Conservation (phyloP, 2,888 invertebrate genomes). For the Drosophila macrospina region DNA sequence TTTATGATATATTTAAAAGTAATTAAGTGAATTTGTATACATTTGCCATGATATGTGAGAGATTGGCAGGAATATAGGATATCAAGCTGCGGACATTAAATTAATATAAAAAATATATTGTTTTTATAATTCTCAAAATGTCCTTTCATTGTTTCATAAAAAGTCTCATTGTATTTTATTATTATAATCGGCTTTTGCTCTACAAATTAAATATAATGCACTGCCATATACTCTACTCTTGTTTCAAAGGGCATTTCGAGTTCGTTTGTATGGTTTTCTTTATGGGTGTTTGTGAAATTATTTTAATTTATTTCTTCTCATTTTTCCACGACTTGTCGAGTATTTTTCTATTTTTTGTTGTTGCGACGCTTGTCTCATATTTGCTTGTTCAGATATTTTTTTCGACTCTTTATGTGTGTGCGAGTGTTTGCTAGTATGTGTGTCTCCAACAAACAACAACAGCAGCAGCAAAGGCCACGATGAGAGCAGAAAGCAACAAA, state of each 20-base stretch:
- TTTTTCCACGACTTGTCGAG: conserved; percentile 36
- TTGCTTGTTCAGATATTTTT: conserved; percentile 60
- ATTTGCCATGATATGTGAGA: neutral
- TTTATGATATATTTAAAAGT: neutral
- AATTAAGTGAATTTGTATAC: neutral
- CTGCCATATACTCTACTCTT: neutral
- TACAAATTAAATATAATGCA: neutral
- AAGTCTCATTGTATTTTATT: neutral
- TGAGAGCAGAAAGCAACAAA: conserved; percentile 25
- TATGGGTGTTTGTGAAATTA: conserved; percentile 15
- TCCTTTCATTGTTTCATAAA: neutral
- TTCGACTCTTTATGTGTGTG: conserved; percentile 12
- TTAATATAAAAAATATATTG: neutral
- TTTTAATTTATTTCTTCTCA: conserved; percentile 20
- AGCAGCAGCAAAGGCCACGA: conserved; percentile 19
- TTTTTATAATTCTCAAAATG: neutral
- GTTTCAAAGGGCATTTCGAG: conserved; percentile 22
- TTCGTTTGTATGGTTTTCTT: conserved; percentile 18
- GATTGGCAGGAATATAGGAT: neutral
- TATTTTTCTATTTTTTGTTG: conserved; percentile 33
- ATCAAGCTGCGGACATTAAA: neutral
- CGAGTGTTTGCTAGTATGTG: conserved; percentile 16
- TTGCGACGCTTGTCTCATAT: conserved; percentile 50
- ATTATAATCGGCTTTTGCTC: neutral
- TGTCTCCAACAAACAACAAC: conserved; percentile 35